Percentiles rank a stretch among this genome's conserved stretches.
Conservation (phyloP, 2,797 vertebrate genomes). For the Molossus alvarezi region DNA sequence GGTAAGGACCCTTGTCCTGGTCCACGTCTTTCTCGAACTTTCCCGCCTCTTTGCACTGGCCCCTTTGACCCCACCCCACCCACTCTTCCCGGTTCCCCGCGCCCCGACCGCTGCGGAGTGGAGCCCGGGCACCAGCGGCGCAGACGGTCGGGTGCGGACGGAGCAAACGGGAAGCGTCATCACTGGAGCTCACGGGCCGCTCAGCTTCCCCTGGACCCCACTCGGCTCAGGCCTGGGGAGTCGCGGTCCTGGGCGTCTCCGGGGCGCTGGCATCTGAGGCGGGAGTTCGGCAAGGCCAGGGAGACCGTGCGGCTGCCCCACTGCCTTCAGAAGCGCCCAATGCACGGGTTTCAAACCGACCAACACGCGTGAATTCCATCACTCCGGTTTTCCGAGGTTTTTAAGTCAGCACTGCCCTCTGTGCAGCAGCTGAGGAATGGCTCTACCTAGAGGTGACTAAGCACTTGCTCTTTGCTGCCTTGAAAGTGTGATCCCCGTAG, state of each 20-base stretch:
- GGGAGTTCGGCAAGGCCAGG: neutral
- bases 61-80: neutral
- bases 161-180: too few species aligned
- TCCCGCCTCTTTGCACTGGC: neutral
- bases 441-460: neutral
- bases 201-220: too few species aligned
- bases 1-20: too few species aligned
- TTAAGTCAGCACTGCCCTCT: neutral
- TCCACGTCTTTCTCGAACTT: too few species aligned
- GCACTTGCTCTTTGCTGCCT: rapidly evolving
- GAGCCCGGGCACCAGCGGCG: too few species aligned
- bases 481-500: rapidly evolving
- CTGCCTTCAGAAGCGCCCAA: neutral
- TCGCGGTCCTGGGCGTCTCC: neutral
- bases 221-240: neutral
- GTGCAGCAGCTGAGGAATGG: neutral
- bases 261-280: too few species aligned
- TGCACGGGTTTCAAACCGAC: too few species aligned
- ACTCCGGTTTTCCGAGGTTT: too few species aligned
- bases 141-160: too few species aligned
- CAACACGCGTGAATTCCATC: neutral
- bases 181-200: neutral
- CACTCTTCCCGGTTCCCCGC: too few species aligned
- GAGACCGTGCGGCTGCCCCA: rapidly evolving
- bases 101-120: too few species aligned